Percentiles rank a stretch among this genome's conserved stretches.
Evolutionary conservation across 2,797 vertebrate genomes (phyloP).

Genomic region (Fistularia tabacaria): DNA sequence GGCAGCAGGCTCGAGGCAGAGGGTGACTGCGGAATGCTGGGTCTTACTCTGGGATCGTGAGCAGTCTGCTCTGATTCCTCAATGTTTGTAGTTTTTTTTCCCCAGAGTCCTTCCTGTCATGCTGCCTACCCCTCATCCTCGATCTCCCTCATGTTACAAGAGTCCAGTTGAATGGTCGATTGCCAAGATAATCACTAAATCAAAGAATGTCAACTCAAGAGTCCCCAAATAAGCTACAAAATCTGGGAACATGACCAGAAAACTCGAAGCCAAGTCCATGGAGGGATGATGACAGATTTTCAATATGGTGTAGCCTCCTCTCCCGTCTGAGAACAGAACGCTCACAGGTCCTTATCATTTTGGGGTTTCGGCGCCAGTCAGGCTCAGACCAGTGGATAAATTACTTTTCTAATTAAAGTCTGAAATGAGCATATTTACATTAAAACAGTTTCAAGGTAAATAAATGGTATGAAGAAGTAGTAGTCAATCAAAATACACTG

Average conservation of each 20-base stretch:
- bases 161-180: slow-evolving; percentile 41
- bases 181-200: slow-evolving; percentile 51
- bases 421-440: too few relatives aligned
- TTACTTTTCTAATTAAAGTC: too few relatives aligned
- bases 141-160: slow-evolving; percentile 34
- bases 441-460: too few relatives aligned
- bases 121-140: slow-evolving; percentile 23
- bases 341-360: too few relatives aligned
- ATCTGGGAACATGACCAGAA: slow-evolving; percentile 35
- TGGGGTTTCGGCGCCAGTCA: too few relatives aligned
- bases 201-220: slow-evolving; percentile 25
- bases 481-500: too few relatives aligned
- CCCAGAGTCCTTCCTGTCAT: too few relatives aligned
- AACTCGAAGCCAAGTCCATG: neutral
- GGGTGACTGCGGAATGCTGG: slow-evolving; percentile 62
- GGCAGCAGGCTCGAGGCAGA: slow-evolving; percentile 25
- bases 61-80: slow-evolving; percentile 70
- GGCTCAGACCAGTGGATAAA: too few relatives aligned
- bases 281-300: slow-evolving; percentile 11
- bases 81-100: slow-evolving; percentile 50
- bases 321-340: too few relatives aligned
- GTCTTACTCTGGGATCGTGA: slow-evolving; percentile 55
- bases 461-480: too few relatives aligned
- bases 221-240: slow-evolving; percentile 46
- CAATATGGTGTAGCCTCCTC: neutral